A percentile compares a stretch with the other conserved stretches of the same genome.
These are phyloP conservation scores for Cybosia mesomella DNA, from an alignment of 2,888 invertebrate genomes.

Conservation along the genomic window DNA sequence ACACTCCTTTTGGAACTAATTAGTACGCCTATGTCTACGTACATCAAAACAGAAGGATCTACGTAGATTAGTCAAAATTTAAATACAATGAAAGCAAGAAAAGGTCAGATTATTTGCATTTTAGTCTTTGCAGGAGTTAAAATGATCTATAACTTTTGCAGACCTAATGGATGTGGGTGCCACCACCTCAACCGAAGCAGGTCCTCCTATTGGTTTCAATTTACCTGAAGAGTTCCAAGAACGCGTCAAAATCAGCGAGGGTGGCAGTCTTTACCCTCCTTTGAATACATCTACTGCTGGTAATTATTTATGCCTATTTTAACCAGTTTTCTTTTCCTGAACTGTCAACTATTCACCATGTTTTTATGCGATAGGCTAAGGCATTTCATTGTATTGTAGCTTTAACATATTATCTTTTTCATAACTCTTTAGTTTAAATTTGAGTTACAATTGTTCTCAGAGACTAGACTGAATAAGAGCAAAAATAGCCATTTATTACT, in stretches of 20 bases:
- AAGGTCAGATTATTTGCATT: not conserved
- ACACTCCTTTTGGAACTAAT: too few species aligned
- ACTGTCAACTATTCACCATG: not conserved
- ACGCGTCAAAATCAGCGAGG: slow-evolving; percentile 60
- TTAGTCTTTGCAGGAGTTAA: not conserved
- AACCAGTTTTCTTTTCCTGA: not conserved
- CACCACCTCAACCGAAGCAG: slow-evolving; percentile 38
- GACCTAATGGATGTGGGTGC: slow-evolving; percentile 64
- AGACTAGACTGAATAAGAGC: not conserved
- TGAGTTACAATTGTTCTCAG: not conserved
- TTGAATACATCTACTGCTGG: slow-evolving; percentile 75
- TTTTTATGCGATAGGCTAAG: not conserved
- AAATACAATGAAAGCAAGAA: not conserved
- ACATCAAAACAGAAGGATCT: not conserved
- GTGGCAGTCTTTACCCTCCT: slow-evolving; percentile 69
- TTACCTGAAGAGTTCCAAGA: slow-evolving; percentile 71
- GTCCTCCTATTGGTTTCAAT: slow-evolving; percentile 67
- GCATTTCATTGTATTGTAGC: not conserved
- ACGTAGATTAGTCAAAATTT: too few species aligned
- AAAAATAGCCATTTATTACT: not conserved
- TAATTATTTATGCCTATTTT: slow-evolving; percentile 46
- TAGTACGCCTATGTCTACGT: not conserved
- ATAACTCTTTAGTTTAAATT: not conserved
- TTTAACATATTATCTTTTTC: not conserved
- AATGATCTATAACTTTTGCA: slow-evolving; percentile 33